Conservation (phyloP, 1,140 invertebrate species). For the Tetramorium alpestre region DNA sequence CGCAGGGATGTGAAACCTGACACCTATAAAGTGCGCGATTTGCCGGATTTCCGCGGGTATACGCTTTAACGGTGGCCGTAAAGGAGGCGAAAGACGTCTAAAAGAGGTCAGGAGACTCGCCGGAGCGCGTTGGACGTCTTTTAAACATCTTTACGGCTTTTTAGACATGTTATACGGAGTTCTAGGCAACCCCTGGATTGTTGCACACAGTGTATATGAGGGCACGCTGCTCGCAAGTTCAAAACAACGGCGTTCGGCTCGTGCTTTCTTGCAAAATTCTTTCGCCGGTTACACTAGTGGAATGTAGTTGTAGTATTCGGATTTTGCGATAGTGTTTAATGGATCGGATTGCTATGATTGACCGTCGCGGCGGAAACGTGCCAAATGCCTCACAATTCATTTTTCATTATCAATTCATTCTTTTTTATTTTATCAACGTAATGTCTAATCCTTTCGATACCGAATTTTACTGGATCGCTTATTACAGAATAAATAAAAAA, state of each 20-base stretch:
- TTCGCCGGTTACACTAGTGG: conserved; percentile 66
- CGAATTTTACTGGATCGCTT: background rate
- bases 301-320: conserved; percentile 61
- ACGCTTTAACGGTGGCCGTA: background rate
- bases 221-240: conserved; percentile 5
- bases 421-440: conserved; percentile 6
- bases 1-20: background rate
- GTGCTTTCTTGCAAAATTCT: conserved; percentile 27
- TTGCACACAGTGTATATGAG: conserved; percentile 18
- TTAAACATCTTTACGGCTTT: conserved; percentile 14
- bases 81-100: background rate
- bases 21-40: conserved; percentile 3
- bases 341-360: conserved; percentile 68
- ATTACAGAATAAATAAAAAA: background rate
- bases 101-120: background rate
- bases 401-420: background rate
- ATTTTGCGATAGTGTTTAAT: conserved; percentile 56
- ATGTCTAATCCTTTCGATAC: background rate
- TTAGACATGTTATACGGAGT: background rate
- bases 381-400: background rate
- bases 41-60: background rate
- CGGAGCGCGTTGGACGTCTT: background rate
- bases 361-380: conserved; percentile 37
- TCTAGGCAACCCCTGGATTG: conserved; percentile 1
- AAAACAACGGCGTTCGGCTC: conserved; percentile 19